Conservation (phyloP, 2,888 invertebrate species). For the Kuschelorhynchus macadamiae region DNA sequence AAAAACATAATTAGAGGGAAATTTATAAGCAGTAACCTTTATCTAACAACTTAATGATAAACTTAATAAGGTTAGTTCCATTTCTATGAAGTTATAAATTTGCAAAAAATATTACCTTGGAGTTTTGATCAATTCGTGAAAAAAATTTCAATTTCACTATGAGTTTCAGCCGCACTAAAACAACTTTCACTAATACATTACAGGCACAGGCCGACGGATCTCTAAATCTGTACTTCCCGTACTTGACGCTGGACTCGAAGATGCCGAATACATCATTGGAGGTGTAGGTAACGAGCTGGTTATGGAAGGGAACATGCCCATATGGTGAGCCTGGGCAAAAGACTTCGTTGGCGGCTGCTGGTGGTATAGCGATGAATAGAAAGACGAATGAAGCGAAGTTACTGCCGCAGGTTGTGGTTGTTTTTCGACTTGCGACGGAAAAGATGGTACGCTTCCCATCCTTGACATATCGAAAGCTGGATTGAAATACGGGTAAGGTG, state of each 20-base stretch:
- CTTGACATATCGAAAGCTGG: slow-evolving; percentile 74
- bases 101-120: slow-evolving; percentile 12
- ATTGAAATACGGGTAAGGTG: slow-evolving; percentile 82
- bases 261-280: slow-evolving; percentile 66
- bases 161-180: slow-evolving; percentile 3
- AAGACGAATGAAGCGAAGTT: slow-evolving; percentile 70
- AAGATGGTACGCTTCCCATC: slow-evolving; percentile 59
- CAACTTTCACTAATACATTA: slow-evolving; percentile 74
- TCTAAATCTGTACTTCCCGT: slow-evolving; percentile 68
- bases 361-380: slow-evolving; percentile 78
- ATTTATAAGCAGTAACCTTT: too few species aligned
- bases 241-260: slow-evolving; percentile 68
- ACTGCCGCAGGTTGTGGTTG: slow-evolving; percentile 61
- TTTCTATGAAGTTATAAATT: too few species aligned
- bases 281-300: slow-evolving; percentile 64
- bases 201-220: slow-evolving; percentile 79
- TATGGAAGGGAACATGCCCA: slow-evolving; percentile 68
- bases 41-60: too few species aligned
- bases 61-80: too few species aligned
- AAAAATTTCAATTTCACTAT: slow-evolving; percentile 4
- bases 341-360: slow-evolving; percentile 68
- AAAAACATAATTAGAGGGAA: too few species aligned
- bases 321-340: slow-evolving; percentile 71
- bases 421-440: slow-evolving; percentile 54
- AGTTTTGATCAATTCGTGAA: slow-evolving; percentile 23